Percentiles rank a stretch among this genome's conserved stretches.
Evolutionary conservation across 2,797 vertebrate genomes (phyloP).

Genomic region (Muraenolepis orangiensis): DNA sequence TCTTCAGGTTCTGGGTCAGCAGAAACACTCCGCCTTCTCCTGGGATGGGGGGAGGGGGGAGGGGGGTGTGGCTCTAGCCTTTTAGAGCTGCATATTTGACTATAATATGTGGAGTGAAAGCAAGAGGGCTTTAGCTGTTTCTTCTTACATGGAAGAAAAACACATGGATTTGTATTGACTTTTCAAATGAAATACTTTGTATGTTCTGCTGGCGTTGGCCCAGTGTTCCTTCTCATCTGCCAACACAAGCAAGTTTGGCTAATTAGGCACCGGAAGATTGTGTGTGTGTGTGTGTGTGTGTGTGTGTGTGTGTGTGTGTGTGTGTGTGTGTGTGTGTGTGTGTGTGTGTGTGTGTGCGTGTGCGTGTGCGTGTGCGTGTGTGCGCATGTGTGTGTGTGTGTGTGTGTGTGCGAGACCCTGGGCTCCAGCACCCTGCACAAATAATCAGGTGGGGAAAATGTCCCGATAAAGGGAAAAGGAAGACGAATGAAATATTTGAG

Average conservation of each 20-base stretch:
- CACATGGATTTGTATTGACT: not conserved
- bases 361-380: too few species aligned
- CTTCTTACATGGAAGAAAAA: not conserved
- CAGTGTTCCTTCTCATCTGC: not conserved
- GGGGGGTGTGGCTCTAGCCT: not conserved
- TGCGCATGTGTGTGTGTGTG: not conserved
- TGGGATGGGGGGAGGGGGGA: not conserved
- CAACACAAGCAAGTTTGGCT: not conserved
- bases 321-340: not conserved
- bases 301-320: constrained; percentile 1
- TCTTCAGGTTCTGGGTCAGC: constrained; percentile 63
- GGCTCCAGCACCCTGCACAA: not conserved
- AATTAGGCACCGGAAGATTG: not conserved
- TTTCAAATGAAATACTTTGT: constrained; percentile 27
- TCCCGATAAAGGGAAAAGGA: not conserved
- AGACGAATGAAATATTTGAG: not conserved
- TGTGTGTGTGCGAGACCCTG: too few species aligned
- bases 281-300: not conserved
- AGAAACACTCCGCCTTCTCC: constrained; percentile 43
- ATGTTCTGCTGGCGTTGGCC: not conserved
- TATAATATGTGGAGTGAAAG: not conserved
- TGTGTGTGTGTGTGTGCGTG: not conserved
- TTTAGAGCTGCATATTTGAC: not conserved
- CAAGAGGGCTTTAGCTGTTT: constrained; percentile 23
- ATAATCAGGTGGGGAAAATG: not conserved